phyloP scores from a whole-genome alignment of 2,797 vertebrate species.

The Emydoidea blandingii region DNA sequence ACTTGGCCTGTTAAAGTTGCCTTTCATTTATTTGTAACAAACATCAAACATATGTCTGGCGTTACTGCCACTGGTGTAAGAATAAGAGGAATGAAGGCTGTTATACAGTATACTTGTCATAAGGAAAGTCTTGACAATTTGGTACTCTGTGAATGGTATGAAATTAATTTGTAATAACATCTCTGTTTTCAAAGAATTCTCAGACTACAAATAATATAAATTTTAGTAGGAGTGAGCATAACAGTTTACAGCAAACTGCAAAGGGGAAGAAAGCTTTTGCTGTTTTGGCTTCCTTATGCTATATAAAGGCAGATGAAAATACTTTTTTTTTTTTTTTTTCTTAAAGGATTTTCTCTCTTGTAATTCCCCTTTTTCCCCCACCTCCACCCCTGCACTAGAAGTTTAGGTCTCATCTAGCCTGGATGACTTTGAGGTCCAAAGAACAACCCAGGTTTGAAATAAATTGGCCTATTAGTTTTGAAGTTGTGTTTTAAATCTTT shows the following conservation, averaged over 20 bases:
- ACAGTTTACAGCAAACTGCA: rapidly evolving
- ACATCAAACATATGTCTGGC: background rate
- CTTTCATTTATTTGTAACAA: background rate
- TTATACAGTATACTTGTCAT: rapidly evolving
- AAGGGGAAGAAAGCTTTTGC: background rate
- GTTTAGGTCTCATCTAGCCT: background rate
- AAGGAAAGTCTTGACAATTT: background rate
- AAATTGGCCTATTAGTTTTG: background rate
- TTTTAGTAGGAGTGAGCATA: background rate
- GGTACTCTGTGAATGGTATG: background rate
- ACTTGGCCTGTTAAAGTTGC: background rate
- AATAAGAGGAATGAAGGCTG: background rate
- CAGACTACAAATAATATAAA: background rate
- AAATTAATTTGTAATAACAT: background rate
- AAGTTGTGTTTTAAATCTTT: background rate
- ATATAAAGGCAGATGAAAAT: background rate
- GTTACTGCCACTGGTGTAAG: background rate
- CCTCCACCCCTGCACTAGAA: background rate
- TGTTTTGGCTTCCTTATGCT: background rate
- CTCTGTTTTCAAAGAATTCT: background rate
- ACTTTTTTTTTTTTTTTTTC: background rate
- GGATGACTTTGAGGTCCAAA: background rate
- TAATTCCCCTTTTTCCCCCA: background rate
- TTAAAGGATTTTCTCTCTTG: background rate
- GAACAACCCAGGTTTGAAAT: background rate